phyloP scores from a whole-genome alignment of 2,113 vertebrate species.

The Pedetes capensis region DNA sequence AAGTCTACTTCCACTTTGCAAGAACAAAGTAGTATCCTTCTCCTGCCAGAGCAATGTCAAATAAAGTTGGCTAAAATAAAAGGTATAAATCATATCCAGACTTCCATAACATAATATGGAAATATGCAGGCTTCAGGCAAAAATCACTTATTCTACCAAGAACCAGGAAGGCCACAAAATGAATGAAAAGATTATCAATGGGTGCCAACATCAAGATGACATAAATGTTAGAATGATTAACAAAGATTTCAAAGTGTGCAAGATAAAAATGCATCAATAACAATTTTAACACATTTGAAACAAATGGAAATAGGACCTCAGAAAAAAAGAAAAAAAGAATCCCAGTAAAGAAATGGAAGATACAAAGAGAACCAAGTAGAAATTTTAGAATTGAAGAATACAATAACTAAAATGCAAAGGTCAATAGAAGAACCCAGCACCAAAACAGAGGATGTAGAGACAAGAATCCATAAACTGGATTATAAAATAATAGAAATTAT shows the following conservation, averaged over 20 bases:
- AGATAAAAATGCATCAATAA: constrained; percentile 11
- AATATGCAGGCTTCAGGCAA: neutral
- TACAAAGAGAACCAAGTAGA: neutral
- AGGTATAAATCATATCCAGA: constrained; percentile 9
- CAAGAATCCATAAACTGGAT: neutral
- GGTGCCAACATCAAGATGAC: neutral
- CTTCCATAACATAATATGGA: constrained; percentile 1
- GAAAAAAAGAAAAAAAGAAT: neutral
- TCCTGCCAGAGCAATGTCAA: neutral
- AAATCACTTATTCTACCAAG: constrained; percentile 3
- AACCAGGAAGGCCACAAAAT: neutral
- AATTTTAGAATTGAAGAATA: neutral
- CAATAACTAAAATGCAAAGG: neutral
- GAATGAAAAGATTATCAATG: neutral
- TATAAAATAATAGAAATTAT: neutral
- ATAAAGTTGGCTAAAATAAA: neutral
- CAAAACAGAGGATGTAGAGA: neutral
- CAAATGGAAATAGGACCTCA: neutral
- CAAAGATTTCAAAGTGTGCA: neutral
- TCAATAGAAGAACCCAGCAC: neutral
- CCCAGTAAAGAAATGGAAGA: neutral
- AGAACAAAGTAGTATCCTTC: neutral
- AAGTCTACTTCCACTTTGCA: neutral
- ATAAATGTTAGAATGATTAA: neutral
- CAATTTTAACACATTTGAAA: neutral